Percentiles rank a stretch among this genome's conserved stretches.
These are phyloP conservation scores for Trissolcus basalis DNA, from an alignment of 1,140 invertebrate species.

Conservation along the genomic window DNA sequence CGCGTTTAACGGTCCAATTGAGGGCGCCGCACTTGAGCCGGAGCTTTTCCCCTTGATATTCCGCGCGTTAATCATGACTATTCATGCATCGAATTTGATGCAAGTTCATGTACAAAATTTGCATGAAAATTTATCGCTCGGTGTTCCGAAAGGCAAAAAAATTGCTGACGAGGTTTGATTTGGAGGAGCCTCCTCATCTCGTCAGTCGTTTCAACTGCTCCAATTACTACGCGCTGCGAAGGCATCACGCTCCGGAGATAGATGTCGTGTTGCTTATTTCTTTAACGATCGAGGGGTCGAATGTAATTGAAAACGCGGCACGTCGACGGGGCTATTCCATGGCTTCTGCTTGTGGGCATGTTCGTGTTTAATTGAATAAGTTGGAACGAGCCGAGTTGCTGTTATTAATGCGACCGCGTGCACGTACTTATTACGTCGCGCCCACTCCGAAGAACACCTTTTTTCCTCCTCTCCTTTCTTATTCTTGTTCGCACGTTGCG, in stretches of 20 bases:
- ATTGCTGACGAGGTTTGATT: constrained; percentile 42
- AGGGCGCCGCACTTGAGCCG: constrained; percentile 17
- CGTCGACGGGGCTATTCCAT: constrained; percentile 56
- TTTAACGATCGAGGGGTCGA: constrained; percentile 60
- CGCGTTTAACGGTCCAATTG: constrained; percentile 30
- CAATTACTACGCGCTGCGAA: constrained; percentile 45
- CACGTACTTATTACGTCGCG: constrained; percentile 55
- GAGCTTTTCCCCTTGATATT: constrained; percentile 28
- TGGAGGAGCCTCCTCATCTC: constrained; percentile 36
- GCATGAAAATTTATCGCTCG: constrained; percentile 44
- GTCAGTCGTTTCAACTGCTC: constrained; percentile 41
- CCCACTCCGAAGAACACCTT: constrained; percentile 29
- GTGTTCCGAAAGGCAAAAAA: constrained; percentile 37
- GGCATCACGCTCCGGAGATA: constrained; percentile 48
- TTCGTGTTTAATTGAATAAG: constrained; percentile 64
- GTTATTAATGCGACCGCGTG: constrained; percentile 59
- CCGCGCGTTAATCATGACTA: constrained; percentile 42
- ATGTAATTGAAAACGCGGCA: constrained; percentile 59
- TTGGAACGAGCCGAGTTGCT: constrained; percentile 56
- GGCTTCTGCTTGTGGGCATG: constrained; percentile 59
- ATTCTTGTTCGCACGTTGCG: constrained; percentile 20
- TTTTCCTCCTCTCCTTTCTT: constrained; percentile 21
- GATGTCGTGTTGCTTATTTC: constrained; percentile 60
- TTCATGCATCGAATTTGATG: constrained; percentile 19
- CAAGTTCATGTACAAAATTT: constrained; percentile 47